A percentile compares a stretch with the other conserved stretches of the same genome.
Conservation (phyloP, 2,113 vertebrate genomes). For the Alces alces region DNA sequence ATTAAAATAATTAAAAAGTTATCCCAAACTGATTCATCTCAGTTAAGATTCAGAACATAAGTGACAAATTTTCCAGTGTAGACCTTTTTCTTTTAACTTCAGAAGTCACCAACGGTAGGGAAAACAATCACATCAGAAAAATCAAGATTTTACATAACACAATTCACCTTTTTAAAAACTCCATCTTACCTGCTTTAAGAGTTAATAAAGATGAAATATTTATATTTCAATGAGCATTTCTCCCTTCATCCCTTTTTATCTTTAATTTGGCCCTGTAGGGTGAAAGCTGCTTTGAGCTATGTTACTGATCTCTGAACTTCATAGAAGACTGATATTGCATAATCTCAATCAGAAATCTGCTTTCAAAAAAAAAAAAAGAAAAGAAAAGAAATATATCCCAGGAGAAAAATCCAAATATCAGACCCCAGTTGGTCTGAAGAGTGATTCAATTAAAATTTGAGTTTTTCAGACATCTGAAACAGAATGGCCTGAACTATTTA, state of each 20-base stretch:
- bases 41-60: conserved; percentile 46
- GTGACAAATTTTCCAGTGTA: background rate
- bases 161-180: conserved; percentile 42
- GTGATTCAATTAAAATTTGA: conserved; percentile 42
- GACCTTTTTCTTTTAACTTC: background rate
- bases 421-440: background rate
- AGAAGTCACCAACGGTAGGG: background rate
- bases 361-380: conserved; percentile 34
- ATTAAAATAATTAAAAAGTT: conserved; percentile 40
- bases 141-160: conserved; percentile 30
- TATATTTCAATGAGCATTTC: conserved; percentile 63
- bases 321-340: conserved; percentile 51
- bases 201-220: conserved; percentile 69
- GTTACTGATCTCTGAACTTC: conserved; percentile 51
- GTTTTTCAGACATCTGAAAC: background rate
- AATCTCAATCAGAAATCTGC: conserved; percentile 29
- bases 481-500: background rate
- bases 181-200: conserved; percentile 47
- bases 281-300: conserved; percentile 57
- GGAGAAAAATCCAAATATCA: conserved; percentile 35
- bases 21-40: background rate
- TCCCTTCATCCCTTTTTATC: conserved; percentile 49
- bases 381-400: background rate
- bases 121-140: conserved; percentile 41
- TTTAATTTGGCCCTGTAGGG: conserved; percentile 57